These are phyloP conservation scores for Pteropus rufus DNA, from an alignment of 2,797 vertebrate genomes.

Conservation along the genomic window DNA sequence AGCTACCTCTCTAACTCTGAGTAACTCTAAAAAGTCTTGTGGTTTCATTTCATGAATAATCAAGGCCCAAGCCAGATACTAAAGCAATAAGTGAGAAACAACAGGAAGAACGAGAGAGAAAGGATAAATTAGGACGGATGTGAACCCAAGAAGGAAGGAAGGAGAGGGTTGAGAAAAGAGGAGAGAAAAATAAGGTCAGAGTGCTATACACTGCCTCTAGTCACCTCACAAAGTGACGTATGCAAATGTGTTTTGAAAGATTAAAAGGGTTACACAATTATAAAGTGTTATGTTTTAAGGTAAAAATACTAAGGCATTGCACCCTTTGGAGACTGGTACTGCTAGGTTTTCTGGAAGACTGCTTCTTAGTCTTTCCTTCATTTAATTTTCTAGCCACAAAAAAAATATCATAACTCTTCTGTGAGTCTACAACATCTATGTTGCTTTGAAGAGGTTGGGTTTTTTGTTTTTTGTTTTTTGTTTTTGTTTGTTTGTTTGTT, in stretches of 20 bases:
- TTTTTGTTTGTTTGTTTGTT: not conserved
- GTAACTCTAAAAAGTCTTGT: not conserved
- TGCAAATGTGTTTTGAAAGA: not conserved
- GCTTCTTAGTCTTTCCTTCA: not conserved
- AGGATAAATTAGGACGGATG: not conserved
- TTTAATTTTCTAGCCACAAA: conserved; percentile 29
- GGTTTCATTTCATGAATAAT: not conserved
- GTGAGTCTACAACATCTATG: not conserved
- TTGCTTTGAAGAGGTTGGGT: not conserved
- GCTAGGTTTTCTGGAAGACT: not conserved
- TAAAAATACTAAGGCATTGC: not conserved
- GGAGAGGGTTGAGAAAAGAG: not conserved
- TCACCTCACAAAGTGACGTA: not conserved
- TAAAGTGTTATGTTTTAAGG: not conserved
- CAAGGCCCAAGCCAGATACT: not conserved
- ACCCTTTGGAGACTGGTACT: not conserved
- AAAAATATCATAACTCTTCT: not conserved
- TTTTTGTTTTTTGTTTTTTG: not conserved
- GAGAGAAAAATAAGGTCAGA: not conserved
- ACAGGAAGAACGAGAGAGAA: not conserved
- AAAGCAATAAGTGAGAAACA: not conserved
- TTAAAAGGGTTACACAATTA: not conserved
- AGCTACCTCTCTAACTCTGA: not conserved
- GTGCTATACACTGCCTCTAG: not conserved
- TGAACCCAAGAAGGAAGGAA: not conserved